Base-by-base conservation (phyloP, 2,797 vertebrate genomes). In the Alca torda region DNA sequence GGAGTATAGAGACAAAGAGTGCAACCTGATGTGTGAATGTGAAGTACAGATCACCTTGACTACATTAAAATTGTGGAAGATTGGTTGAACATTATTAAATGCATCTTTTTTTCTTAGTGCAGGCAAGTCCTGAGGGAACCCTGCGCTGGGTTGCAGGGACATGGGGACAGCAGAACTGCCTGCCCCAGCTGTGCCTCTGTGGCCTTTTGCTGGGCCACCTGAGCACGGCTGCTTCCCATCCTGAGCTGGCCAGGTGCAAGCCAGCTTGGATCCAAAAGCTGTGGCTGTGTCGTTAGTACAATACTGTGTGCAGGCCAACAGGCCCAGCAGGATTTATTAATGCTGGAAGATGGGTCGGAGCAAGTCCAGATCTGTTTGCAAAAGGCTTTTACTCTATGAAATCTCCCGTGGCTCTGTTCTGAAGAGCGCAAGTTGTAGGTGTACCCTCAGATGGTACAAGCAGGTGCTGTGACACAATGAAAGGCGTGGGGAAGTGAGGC, bases 331-430 rank as follows among this genome's bases (percentile, higher is more conserved):
- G 81, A 67, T 54, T 82, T 33, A 13, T 24, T 75, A 21, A 8
- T 3, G 45, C 65, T 68, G 57, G 43, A 35, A 24, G 33, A 41
- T 43, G 57, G 61, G 53, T 64, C 35, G 11, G 65, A 78, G 45
- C 21, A 39, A 78, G 75, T 48, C 53, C 48, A 60, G 48, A 43
- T 70, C 14, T 75, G 57, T 31, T 78, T 20, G 11, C 35, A 43
- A 39, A 43, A 74, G 43, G 23, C 23, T 41, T 69, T 84, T 31
- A 28, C 26, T n/a, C 28, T 12, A 1, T 41, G 51, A 37, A 57
- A 24, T 51, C 23, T 77, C 31, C 25, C 0, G 0, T 57, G 18
- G 56, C 35, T 46, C 2, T 0, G 7, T 60, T 89, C 14, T 3
- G 39, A 72, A 45, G 33, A 75, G 37, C 59, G 35, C 14, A 30